Conservation (phyloP, 1,140 invertebrate species). For the Macrostomum lignano region DNA sequence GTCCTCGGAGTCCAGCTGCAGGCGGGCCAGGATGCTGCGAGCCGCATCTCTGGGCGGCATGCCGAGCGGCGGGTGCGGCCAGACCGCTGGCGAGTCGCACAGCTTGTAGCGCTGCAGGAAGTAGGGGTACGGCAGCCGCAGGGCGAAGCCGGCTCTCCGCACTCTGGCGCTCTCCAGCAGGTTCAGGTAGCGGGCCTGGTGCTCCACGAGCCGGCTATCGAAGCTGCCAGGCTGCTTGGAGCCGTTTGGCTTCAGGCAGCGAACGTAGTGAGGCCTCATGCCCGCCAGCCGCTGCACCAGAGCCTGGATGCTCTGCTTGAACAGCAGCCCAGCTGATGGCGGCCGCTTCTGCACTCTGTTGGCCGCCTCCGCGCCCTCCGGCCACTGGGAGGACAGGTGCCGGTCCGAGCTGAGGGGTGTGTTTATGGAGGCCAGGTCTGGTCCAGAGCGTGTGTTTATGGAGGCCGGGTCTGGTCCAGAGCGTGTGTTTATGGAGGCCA, state of each 20-base stretch:
- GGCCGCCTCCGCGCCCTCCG: too few species aligned
- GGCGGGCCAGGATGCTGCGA: neutral
- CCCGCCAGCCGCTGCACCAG: neutral
- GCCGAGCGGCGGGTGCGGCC: too few species aligned
- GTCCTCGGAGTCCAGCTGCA: neutral
- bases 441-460: too few species aligned
- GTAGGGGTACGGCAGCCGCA: slow-evolving; percentile 60
- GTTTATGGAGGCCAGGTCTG: too few species aligned
- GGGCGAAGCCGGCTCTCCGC: slow-evolving; percentile 61
- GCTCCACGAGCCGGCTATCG: slow-evolving; percentile 42
- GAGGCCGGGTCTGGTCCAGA: too few species aligned
- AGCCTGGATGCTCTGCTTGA: neutral
- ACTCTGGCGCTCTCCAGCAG: slow-evolving; percentile 75
- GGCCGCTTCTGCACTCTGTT: too few species aligned
- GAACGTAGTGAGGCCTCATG: slow-evolving; percentile 35
- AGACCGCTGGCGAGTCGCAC: too few species aligned
- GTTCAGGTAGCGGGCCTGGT: slow-evolving; percentile 56
- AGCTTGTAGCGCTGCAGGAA: slow-evolving; percentile 47
- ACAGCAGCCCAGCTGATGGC: neutral
- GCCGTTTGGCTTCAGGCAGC: slow-evolving; percentile 50
- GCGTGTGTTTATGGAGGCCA: too few species aligned
- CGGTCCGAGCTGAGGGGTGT: too few species aligned
- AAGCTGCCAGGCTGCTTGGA: slow-evolving; percentile 44
- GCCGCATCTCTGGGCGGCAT: too few species aligned
- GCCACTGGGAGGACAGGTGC: too few species aligned